Evolutionary conservation across 2,888 invertebrate species (phyloP).

Genomic region (Antheraea assamensis): DNA sequence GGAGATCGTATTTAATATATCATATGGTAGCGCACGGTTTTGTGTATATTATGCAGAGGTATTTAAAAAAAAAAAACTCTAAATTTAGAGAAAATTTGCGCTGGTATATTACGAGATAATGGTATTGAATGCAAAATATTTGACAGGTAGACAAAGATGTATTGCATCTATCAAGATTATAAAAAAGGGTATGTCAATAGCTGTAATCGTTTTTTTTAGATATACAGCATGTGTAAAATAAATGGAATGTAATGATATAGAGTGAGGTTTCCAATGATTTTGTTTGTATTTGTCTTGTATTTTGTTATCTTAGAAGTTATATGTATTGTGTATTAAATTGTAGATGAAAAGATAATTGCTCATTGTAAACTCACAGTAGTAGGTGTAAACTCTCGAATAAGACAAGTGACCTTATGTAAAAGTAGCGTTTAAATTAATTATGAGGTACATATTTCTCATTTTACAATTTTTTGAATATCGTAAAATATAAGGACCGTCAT

Average conservation of each 20-base stretch:
- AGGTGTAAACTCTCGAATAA: neutral
- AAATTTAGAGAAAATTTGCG: neutral
- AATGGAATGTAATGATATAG: neutral
- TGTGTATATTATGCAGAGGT: neutral
- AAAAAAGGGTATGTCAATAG: neutral
- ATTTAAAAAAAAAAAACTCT: too few relatives aligned
- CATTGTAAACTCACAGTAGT: slow-evolving; percentile 1
- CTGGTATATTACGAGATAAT: neutral
- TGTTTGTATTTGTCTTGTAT: neutral
- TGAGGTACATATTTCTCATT: neutral
- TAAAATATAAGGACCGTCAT: neutral
- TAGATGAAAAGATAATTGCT: neutral
- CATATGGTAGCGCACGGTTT: neutral
- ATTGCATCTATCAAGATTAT: neutral
- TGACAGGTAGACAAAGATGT: neutral
- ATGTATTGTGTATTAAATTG: neutral
- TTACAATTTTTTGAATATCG: neutral
- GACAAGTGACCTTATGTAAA: slow-evolving; percentile 7
- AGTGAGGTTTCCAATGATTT: neutral
- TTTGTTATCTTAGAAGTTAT: neutral
- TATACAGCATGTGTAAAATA: neutral
- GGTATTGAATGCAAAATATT: neutral
- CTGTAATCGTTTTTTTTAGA: neutral
- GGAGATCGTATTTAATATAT: neutral
- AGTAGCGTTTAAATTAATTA: neutral